These are phyloP conservation scores for Pachycephus smyrnensis DNA, from an alignment of 2,888 invertebrate species.

Conservation along the genomic window DNA sequence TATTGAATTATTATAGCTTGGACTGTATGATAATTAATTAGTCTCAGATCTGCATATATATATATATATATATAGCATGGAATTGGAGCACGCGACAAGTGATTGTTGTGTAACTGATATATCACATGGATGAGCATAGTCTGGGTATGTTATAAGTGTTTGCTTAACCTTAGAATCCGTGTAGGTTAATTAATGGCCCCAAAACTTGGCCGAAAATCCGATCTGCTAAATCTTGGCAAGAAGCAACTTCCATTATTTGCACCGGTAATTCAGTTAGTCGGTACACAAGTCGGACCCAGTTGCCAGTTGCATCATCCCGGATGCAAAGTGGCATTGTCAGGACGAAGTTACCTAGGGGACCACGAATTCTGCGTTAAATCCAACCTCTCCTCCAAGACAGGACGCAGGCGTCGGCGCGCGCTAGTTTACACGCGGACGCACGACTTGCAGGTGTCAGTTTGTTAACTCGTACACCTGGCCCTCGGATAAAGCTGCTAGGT, in stretches of 20 bases:
- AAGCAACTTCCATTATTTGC: slow-evolving; percentile 62
- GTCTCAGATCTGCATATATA: not conserved
- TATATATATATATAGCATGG: not conserved
- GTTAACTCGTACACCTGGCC: not conserved
- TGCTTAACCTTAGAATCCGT: not conserved
- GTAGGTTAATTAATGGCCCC: slow-evolving; percentile 50
- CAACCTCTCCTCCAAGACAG: not conserved
- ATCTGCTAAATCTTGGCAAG: slow-evolving; percentile 61
- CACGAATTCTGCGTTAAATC: slow-evolving; percentile 27
- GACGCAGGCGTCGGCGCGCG: not conserved
- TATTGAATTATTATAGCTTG: not conserved
- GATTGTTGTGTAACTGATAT: not conserved
- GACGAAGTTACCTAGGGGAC: slow-evolving; percentile 42
- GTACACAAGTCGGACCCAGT: slow-evolving; percentile 39
- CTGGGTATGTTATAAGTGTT: not conserved
- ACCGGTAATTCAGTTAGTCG: slow-evolving; percentile 61
- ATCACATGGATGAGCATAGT: not conserved
- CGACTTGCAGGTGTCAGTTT: not conserved
- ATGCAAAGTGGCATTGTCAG: slow-evolving; percentile 61
- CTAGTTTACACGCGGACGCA: not conserved
- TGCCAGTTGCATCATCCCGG: slow-evolving; percentile 43
- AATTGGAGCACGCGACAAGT: not conserved
- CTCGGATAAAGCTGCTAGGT: not conserved
- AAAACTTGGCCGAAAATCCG: slow-evolving; percentile 54
- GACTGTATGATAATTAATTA: not conserved